Conservation (phyloP, 2,888 invertebrate genomes). For the Protophormia terraenovae region DNA sequence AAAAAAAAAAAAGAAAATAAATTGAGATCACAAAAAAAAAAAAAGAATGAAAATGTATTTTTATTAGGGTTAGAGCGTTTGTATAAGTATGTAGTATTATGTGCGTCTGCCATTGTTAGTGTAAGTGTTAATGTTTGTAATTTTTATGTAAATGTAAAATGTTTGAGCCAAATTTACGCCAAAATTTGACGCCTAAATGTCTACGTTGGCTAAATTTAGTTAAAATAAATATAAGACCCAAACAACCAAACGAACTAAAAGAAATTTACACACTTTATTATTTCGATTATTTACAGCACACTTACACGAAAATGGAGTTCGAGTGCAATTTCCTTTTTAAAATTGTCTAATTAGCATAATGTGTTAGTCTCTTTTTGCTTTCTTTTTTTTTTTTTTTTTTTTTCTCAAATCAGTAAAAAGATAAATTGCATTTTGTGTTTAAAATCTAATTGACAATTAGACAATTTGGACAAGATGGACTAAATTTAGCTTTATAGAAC, state of each 20-base stretch:
- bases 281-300: slow-evolving; percentile 22
- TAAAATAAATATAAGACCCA: slow-evolving; percentile 24
- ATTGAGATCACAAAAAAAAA: slow-evolving; percentile 44
- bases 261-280: slow-evolving; percentile 33
- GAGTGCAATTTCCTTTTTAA: slow-evolving; percentile 29
- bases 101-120: background rate
- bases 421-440: slow-evolving; percentile 39
- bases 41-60: slow-evolving; percentile 11
- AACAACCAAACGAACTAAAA: background rate
- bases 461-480: slow-evolving; percentile 11
- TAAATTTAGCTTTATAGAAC: slow-evolving; percentile 9
- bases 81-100: too few species aligned
- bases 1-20: slow-evolving; percentile 1
- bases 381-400: background rate
- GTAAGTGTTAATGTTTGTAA: slow-evolving; percentile 4
- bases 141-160: slow-evolving; percentile 31
- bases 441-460: slow-evolving; percentile 52
- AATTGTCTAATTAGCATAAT: slow-evolving; percentile 40
- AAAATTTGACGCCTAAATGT: slow-evolving; percentile 68
- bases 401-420: slow-evolving; percentile 17
- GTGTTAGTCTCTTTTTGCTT: slow-evolving; percentile 1
- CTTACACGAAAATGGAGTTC: slow-evolving; percentile 10
- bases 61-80: slow-evolving; percentile 7
- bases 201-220: slow-evolving; percentile 67
- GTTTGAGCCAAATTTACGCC: slow-evolving; percentile 59